Conservation (phyloP, 2,797 vertebrate species). For the Urophycis tenuis region DNA sequence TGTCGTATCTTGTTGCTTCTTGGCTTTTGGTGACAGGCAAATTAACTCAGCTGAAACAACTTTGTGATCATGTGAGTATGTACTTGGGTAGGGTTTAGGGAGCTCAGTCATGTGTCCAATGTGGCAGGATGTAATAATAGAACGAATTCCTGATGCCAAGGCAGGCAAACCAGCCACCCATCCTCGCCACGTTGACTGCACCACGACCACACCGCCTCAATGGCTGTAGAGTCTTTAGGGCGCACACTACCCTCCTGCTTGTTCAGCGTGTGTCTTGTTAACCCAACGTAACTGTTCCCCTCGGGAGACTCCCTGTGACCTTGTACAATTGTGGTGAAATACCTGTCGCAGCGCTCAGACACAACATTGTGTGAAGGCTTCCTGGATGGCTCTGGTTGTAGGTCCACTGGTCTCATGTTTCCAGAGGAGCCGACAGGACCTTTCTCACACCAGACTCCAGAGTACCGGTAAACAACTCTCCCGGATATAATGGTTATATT, state of each 20-base stretch:
- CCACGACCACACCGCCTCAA: constrained; percentile 26
- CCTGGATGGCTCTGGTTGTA: not conserved
- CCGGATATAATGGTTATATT: not conserved
- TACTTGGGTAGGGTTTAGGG: constrained; percentile 9
- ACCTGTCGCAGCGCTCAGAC: constrained; percentile 12
- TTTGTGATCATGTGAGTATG: constrained; percentile 17
- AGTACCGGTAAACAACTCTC: not conserved
- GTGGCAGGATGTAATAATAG: constrained; percentile 53
- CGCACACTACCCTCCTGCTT: constrained; percentile 23
- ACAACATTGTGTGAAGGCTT: constrained; percentile 1
- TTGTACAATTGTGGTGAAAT: not conserved
- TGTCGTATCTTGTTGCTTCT: not conserved
- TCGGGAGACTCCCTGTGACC: not conserved
- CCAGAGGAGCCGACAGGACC: not conserved
- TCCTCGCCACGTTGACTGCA: constrained; percentile 26
- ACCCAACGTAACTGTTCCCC: constrained; percentile 19
- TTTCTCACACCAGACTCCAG: not conserved
- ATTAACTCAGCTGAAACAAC: constrained; percentile 17
- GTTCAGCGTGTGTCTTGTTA: constrained; percentile 28
- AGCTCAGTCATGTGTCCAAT: constrained; percentile 39
- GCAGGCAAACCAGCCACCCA: constrained; percentile 22
- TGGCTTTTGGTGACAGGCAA: constrained; percentile 10
- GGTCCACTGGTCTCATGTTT: not conserved
- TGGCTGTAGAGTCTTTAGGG: constrained; percentile 25
- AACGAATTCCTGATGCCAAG: constrained; percentile 36